A percentile compares a stretch with the other conserved stretches of the same genome.
These are phyloP conservation scores for Sepioteuthis lessoniana DNA, from an alignment of 2,888 invertebrate species.

Conservation along the genomic window DNA sequence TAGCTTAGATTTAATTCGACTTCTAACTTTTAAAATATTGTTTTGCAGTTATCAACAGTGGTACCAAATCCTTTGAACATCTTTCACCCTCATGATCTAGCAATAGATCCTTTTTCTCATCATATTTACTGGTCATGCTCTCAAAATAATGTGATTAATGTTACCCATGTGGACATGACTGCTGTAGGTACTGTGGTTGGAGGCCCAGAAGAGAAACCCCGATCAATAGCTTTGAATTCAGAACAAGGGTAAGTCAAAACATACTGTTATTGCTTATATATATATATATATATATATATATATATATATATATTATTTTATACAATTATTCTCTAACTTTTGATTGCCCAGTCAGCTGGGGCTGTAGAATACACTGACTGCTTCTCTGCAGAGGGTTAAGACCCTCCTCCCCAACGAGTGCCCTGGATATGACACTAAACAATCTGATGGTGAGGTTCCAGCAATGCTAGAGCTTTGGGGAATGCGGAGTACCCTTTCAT, in stretches of 20 bases:
- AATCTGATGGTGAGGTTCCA: too few species aligned
- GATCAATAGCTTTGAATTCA: constrained; percentile 88
- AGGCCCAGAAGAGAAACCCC: constrained; percentile 86
- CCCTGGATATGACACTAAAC: too few species aligned
- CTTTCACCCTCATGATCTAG: constrained; percentile 84
- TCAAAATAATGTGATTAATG: constrained; percentile 88
- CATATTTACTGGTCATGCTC: constrained; percentile 92
- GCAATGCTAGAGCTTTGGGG: too few species aligned
- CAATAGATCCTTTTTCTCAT: constrained; percentile 88
- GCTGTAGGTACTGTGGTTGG: constrained; percentile 81
- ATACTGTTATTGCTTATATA: background rate
- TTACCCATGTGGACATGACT: constrained; percentile 82
- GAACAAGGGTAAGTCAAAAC: constrained; percentile 81
- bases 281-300: too few species aligned
- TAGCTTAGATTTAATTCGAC: background rate
- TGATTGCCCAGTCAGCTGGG: too few species aligned
- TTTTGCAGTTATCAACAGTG: constrained; percentile 59
- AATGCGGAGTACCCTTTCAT: too few species aligned
- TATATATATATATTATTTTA: too few species aligned
- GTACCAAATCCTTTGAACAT: constrained; percentile 58
- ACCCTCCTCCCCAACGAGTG: too few species aligned
- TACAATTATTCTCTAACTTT: too few species aligned
- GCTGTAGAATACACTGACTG: too few species aligned
- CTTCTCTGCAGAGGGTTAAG: too few species aligned
- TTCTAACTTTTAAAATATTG: background rate